These are phyloP conservation scores for Rosalia funebris DNA, from an alignment of 2,888 invertebrate genomes.

Conservation along the genomic window DNA sequence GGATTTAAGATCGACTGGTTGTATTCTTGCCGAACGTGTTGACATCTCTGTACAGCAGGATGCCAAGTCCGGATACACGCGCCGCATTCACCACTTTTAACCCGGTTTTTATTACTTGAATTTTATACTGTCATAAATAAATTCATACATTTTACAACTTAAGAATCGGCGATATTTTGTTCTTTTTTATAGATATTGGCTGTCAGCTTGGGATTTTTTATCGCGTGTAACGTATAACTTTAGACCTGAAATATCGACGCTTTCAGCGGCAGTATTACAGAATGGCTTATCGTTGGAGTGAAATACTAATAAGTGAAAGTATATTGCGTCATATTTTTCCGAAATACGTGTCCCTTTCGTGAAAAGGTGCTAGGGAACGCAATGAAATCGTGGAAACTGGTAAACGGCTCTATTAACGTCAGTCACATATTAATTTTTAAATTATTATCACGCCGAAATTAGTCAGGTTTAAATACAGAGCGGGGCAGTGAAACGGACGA, in stretches of 20 bases:
- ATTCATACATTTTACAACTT: conserved; percentile 20
- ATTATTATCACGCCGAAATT: too few species aligned
- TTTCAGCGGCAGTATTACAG: background rate
- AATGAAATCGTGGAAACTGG: too few species aligned
- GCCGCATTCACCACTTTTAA: conserved; percentile 22
- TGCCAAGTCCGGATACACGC: conserved; percentile 30
- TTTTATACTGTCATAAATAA: conserved; percentile 23
- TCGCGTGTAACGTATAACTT: background rate
- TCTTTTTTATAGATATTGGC: conserved; percentile 12
- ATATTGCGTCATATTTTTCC: background rate
- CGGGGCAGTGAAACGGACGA: too few species aligned
- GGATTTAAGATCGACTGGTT: conserved; percentile 25
- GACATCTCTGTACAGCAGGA: conserved; percentile 29
- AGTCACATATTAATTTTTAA: too few species aligned
- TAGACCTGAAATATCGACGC: background rate
- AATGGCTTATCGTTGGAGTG: background rate
- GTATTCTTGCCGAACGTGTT: conserved; percentile 28
- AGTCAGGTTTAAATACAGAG: too few species aligned
- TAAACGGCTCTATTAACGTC: too few species aligned
- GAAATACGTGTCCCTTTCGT: too few species aligned
- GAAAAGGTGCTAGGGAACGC: too few species aligned
- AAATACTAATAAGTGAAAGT: conserved; percentile 1
- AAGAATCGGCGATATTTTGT: conserved; percentile 4
- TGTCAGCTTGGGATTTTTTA: conserved; percentile 8
- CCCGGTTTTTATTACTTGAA: conserved; percentile 28